Evolutionary conservation across 2,797 vertebrate species (phyloP).

Genomic region (Hippopotamyrus pictus): DNA sequence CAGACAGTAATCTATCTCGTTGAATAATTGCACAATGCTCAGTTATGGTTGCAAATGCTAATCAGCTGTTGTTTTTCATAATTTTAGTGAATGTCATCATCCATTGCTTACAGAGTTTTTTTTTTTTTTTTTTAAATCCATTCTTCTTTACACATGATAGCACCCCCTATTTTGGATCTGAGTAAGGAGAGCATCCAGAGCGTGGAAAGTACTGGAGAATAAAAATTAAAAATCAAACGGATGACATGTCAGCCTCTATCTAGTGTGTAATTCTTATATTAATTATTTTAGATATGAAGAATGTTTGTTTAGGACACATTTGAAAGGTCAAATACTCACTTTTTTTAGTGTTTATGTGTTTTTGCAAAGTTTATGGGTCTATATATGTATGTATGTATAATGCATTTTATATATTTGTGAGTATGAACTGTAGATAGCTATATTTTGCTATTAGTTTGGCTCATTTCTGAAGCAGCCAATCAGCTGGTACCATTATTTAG

Average conservation of each 20-base stretch:
- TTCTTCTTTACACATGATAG: background rate
- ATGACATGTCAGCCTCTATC: background rate
- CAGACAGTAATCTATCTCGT: background rate
- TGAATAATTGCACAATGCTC: background rate
- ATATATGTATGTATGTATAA: background rate
- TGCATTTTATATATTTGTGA: background rate
- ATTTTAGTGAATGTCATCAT: background rate
- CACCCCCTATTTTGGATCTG: background rate
- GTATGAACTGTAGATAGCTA: background rate
- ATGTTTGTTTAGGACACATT: background rate
- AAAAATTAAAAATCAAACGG: background rate
- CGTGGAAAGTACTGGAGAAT: background rate
- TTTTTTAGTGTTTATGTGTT: background rate
- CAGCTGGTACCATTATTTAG: background rate
- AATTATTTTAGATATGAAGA: constrained; percentile 53
- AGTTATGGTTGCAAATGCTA: background rate
- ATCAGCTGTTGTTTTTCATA: background rate
- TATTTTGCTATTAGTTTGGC: background rate
- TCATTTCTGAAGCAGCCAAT: background rate
- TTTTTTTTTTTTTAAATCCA: background rate
- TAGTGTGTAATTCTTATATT: constrained; percentile 40
- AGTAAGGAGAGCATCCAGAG: background rate
- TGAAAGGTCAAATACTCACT: background rate
- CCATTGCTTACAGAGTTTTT: background rate
- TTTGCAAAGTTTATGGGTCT: background rate